Base-by-base conservation (phyloP, 2,888 invertebrate genomes). In the Meliscaeva auricollis region DNA sequence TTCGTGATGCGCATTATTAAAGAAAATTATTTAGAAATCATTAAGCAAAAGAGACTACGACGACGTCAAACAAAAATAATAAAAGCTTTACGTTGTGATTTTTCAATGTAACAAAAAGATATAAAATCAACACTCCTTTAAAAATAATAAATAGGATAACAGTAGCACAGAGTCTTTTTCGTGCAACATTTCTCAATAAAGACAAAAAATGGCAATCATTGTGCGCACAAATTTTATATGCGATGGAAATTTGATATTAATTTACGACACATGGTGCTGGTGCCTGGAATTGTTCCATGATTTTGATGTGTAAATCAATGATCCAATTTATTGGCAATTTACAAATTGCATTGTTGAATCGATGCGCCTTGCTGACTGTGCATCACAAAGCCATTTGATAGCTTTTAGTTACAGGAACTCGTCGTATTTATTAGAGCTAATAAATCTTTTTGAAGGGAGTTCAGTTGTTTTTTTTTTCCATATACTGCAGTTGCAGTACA, bases 221-320 rank as follows among this genome's bases (percentile, higher is more conserved):
- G 26, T 26, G n/a, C 7, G n/a, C 7, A 13, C 22, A 52, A n/a
- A 26, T n/a, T 22, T 52, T 52, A 52, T 52, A 26, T 26, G 26
- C n/a, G 26, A 8, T 22, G 52, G 52, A n/a, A 26, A 52, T 52
- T 52, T 52, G 52, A 50, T 52, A 26, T 52, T 52, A 52, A 52
- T 52, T 52, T 52, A 52, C 7, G 52, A 52, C 7, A 22, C n/a
- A n/a, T n/a, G n/a, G n/a, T n/a, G n/a, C 2, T 0, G 22, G 50
- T n/a, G 7, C 13, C 20, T 48, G 22, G 7, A 22, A 22, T 50
- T 2, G 6, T 50, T 50, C 1, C 50, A 50, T 22, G 13, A 22
- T 50, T 20, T n/a, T 26, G 52, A 20, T n/a, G n/a, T 9, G 26
- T 7, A n/a, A 22, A n/a, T 52, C 52, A 52, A 26, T 52, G 52